Evolutionary conservation across 2,888 invertebrate species (phyloP), one percentile per base, ranked within the genome.

Genomic region (Tortrix viridana): DNA sequence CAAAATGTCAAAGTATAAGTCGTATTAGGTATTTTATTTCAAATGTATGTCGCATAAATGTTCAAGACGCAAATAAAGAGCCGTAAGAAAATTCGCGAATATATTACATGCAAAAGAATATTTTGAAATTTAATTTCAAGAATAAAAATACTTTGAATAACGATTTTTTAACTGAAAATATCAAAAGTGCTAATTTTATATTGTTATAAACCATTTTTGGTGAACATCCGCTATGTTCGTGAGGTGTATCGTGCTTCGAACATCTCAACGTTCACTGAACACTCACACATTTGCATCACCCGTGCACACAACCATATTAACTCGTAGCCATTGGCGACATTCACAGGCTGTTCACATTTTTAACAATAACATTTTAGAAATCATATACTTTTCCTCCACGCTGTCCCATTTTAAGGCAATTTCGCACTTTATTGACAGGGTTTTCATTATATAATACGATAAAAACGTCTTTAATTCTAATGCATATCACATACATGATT

Each of bases 91-190:
- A 71, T 62, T 71, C 62, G 77, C 75, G 74, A 76, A 74, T 74
- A 75, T 76, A 41, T 73, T 76, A 76, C 78, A 75, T 73, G 75
- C 76, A 71, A 72, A 69, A 69, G 65, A 61, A 70, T 56, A 64
- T 50, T 62, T 47, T 19, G 56, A 57, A 65, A 66, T 59, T 59
- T 46, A 3, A 57, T 58, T 63, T 58, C 58, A 53, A 52, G 52
- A 47, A 46, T 53, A 19, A 32, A 16, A 46, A 53, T 41, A 23
- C 9, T 23, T 61, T 41, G 23, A 18, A 22, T 56, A 56, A 50
- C 54, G 14, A n/a, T 3, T 55, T 26, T 16, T 32, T 32, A 56
- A 50, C 44, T 18, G 16, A 62, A 50, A 56, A 50, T 52, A 46
- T 46, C 23, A 56, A 56, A 56, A 44, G 14, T 32, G 12, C 20